Percentiles rank a stretch among this genome's conserved stretches.
Evolutionary conservation across 2,797 vertebrate species (phyloP).

Genomic region (Acipenser transmontanus): DNA sequence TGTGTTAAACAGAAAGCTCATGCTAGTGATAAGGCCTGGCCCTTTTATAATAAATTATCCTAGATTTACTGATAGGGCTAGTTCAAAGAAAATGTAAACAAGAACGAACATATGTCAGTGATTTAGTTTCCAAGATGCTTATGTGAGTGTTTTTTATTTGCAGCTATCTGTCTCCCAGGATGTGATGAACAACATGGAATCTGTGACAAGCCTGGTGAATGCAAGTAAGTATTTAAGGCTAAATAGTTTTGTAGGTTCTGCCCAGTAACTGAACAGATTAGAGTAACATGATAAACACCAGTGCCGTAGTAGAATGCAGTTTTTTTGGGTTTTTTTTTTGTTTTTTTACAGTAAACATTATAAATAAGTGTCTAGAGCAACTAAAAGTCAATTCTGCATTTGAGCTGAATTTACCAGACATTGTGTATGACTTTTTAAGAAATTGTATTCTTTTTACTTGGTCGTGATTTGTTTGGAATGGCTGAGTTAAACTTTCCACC

Average conservation of each 20-base stretch:
- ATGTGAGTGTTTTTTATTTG: constrained; percentile 25
- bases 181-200: constrained; percentile 91
- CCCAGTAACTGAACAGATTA: too few species aligned
- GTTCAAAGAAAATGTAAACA: constrained; percentile 19
- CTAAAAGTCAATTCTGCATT: too few species aligned
- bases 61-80: constrained; percentile 29
- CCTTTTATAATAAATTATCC: constrained; percentile 36
- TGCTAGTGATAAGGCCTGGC: constrained; percentile 54
- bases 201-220: constrained; percentile 93
- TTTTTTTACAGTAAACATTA: too few species aligned
- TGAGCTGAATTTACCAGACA: constrained; percentile 12
- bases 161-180: constrained; percentile 90
- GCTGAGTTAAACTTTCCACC: too few species aligned
- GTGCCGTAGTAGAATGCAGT: too few species aligned
- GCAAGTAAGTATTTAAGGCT: constrained; percentile 78
- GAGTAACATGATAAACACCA: too few species aligned
- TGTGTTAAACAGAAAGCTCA: constrained; percentile 81
- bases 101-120: constrained; percentile 26
- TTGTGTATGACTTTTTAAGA: constrained; percentile 29
- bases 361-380: too few species aligned
- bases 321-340: too few species aligned
- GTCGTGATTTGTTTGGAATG: too few species aligned
- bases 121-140: constrained; percentile 32
- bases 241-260: too few species aligned
- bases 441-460: constrained; percentile 22